These are phyloP conservation scores for Paratrypauchen microcephalus DNA, from an alignment of 2,797 vertebrate genomes.

Conservation along the genomic window DNA sequence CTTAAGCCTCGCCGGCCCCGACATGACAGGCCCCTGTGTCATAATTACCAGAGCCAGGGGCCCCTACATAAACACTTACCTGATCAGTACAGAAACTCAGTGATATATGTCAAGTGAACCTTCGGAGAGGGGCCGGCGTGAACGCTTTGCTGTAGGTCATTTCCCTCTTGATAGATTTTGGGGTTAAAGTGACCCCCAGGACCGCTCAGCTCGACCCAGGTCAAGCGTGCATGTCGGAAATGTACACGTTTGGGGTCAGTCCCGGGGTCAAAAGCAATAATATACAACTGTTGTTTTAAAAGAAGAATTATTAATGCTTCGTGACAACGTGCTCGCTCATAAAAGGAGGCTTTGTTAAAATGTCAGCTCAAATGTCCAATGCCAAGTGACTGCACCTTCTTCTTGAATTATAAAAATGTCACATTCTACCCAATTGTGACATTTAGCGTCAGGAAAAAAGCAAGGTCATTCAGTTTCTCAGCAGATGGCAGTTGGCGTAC, in stretches of 20 bases:
- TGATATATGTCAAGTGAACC: constrained; percentile 11
- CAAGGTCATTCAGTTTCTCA: background rate
- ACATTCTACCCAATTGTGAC: background rate
- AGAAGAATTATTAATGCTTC: too few relatives aligned
- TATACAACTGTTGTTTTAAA: constrained; percentile 11
- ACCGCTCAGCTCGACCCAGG: constrained; percentile 8
- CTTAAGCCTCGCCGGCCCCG: background rate
- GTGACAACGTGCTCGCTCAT: background rate
- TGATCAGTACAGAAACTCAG: constrained; percentile 14
- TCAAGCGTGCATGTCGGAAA: constrained; percentile 17
- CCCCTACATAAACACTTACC: constrained; percentile 13
- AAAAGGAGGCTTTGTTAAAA: background rate
- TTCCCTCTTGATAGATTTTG: constrained; percentile 4
- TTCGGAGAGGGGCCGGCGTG: background rate
- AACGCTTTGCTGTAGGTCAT: constrained; percentile 1
- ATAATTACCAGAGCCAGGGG: constrained; percentile 25
- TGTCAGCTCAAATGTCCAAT: background rate
- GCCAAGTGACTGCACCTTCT: background rate
- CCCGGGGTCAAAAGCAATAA: constrained; percentile 1
- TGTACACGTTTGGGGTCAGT: constrained; percentile 14
- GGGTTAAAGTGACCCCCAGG: background rate
- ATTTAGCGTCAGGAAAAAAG: too few relatives aligned
- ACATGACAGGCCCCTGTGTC: constrained; percentile 7
- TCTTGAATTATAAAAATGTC: background rate
- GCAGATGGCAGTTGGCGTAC: background rate